phyloP scores from a whole-genome alignment of 2,113 vertebrate genomes.

The Trachemys scripta region DNA sequence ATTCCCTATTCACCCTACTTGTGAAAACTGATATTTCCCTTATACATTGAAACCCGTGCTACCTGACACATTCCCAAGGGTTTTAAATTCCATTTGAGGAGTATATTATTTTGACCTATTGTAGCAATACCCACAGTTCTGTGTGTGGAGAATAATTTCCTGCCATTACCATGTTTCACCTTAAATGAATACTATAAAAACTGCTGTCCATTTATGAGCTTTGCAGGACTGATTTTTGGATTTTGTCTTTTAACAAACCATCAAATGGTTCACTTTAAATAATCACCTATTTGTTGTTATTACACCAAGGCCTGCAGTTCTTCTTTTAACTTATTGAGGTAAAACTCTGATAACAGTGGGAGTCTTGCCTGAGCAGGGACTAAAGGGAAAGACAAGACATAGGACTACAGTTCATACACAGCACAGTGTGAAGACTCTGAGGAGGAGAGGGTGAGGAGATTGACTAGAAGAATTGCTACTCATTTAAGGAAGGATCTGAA shows the following conservation, averaged over 20 bases:
- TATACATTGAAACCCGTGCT: background rate
- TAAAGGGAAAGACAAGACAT: background rate
- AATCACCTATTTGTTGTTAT: background rate
- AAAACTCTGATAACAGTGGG: background rate
- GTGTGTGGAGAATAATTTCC: background rate
- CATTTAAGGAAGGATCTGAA: background rate
- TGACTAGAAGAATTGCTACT: background rate
- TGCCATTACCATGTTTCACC: background rate
- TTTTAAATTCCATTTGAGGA: constrained; percentile 23
- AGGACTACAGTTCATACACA: background rate
- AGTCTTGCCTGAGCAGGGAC: background rate
- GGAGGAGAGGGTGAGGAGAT: background rate
- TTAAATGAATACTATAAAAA: background rate
- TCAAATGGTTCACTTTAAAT: background rate
- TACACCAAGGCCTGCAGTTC: background rate
- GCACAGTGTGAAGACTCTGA: background rate
- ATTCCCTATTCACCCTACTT: background rate
- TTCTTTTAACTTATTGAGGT: background rate
- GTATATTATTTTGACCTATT: background rate
- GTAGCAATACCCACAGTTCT: background rate
- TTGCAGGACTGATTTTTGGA: background rate
- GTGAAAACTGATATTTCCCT: constrained; percentile 37
- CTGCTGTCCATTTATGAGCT: background rate
- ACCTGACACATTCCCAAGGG: background rate
- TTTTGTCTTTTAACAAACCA: constrained; percentile 9